Conservation (phyloP, 2,888 invertebrate species). For the Sepiola atlantica region DNA sequence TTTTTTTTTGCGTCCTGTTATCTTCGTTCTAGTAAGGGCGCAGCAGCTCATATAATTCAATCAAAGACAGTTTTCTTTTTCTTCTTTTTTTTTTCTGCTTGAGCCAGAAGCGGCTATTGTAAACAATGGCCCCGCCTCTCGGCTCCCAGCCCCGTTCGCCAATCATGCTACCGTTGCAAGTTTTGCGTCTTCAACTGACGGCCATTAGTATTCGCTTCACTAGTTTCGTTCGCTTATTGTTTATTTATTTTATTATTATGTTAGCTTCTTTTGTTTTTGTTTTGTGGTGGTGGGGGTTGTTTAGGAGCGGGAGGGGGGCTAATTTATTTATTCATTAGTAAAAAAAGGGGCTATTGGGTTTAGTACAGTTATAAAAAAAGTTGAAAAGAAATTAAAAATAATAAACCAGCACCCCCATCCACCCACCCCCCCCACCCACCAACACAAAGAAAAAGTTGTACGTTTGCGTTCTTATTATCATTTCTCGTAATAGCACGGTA, state of each 20-base stretch:
- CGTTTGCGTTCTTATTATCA: background rate
- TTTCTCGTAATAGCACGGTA: background rate
- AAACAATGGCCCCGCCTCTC: background rate
- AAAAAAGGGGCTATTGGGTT: background rate
- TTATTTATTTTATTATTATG: background rate
- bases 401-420: background rate
- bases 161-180: background rate
- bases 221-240: background rate
- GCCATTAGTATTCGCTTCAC: background rate
- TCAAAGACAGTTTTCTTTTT: background rate
- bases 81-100: background rate
- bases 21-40: background rate
- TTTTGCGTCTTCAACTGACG: slow-evolving; percentile 21
- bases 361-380: background rate
- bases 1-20: background rate
- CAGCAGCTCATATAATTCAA: background rate
- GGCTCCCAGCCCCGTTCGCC: background rate
- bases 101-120: slow-evolving; percentile 6
- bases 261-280: background rate
- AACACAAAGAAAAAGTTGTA: background rate
- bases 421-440: too few species aligned
- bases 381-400: background rate
- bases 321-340: background rate
- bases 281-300: background rate
- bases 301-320: background rate